phyloP scores from a whole-genome alignment of 2,797 vertebrate species.

The Oryzias dopingdopingensis region DNA sequence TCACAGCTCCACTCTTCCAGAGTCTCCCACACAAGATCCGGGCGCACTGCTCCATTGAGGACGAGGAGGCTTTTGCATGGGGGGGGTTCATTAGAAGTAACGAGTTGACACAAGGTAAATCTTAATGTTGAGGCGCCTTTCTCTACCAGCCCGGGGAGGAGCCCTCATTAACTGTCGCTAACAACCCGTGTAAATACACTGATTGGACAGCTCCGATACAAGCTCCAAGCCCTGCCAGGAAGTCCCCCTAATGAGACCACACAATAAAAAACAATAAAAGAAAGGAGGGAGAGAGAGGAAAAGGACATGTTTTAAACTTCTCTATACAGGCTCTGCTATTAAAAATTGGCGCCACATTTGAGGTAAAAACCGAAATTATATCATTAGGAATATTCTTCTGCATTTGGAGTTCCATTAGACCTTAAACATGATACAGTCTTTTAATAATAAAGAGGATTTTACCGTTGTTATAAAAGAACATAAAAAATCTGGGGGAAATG shows the following conservation, averaged over 20 bases:
- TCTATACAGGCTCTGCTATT: slow-evolving; percentile 36
- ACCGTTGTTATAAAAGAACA: too few relatives aligned
- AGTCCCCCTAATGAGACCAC: slow-evolving; percentile 97
- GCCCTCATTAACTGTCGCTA: slow-evolving; percentile 99
- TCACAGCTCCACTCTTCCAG: slow-evolving; percentile 72
- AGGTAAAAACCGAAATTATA: slow-evolving; percentile 1
- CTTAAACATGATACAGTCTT: neutral
- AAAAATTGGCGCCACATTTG: slow-evolving; percentile 53
- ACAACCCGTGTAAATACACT: slow-evolving; percentile 98
- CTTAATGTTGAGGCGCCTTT: slow-evolving; percentile 89
- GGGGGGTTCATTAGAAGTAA: slow-evolving; percentile 95
- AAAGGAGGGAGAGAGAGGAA: slow-evolving; percentile 65
- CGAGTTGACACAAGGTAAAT: slow-evolving; percentile 98
- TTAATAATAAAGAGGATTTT: too few relatives aligned
- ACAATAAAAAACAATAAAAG: slow-evolving; percentile 79
- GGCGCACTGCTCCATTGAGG: slow-evolving; percentile 84
- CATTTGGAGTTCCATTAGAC: neutral
- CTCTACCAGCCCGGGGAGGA: slow-evolving; percentile 84
- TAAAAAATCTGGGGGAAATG: too few relatives aligned
- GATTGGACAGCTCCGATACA: slow-evolving; percentile 94
- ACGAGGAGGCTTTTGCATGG: slow-evolving; percentile 57
- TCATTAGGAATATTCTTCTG: neutral
- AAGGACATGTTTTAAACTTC: slow-evolving; percentile 47
- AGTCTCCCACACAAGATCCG: slow-evolving; percentile 66
- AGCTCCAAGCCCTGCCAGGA: slow-evolving; percentile 92